These are phyloP conservation scores for Notolepis coatsorum DNA, from an alignment of 2,797 vertebrate species.

Conservation along the genomic window DNA sequence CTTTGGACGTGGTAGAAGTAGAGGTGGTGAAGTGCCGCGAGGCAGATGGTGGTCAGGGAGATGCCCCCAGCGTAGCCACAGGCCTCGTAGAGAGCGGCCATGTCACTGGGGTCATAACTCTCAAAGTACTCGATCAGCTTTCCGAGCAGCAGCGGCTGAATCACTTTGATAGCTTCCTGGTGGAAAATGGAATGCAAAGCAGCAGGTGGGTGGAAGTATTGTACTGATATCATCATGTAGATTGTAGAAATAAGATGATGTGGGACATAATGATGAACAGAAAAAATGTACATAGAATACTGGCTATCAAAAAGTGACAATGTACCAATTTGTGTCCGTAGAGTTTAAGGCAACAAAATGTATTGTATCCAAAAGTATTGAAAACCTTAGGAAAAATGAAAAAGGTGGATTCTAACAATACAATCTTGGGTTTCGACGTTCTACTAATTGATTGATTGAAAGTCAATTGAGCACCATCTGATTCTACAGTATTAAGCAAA, in stretches of 20 bases:
- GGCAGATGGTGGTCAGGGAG: slow-evolving; percentile 77
- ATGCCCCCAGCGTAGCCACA: slow-evolving; percentile 84
- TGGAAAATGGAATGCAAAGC: slow-evolving; percentile 15
- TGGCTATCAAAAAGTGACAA: not conserved
- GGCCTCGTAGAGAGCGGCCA: slow-evolving; percentile 65
- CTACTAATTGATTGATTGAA: too few relatives aligned
- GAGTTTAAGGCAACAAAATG: not conserved
- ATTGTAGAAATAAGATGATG: too few relatives aligned
- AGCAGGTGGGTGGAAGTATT: not conserved
- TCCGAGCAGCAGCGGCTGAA: slow-evolving; percentile 91
- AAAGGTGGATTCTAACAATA: too few relatives aligned
- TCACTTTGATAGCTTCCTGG: slow-evolving; percentile 88
- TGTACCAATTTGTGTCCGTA: not conserved
- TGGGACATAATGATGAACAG: too few relatives aligned
- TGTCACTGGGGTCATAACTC: slow-evolving; percentile 55
- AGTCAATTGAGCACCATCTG: too few relatives aligned
- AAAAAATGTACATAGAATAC: too few relatives aligned
- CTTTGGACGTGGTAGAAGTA: slow-evolving; percentile 94
- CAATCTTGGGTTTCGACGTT: too few relatives aligned
- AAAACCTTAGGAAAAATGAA: too few relatives aligned
- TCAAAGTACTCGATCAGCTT: slow-evolving; percentile 92
- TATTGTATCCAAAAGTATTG: not conserved
- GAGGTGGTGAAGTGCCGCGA: slow-evolving; percentile 88
- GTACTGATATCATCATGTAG: too few relatives aligned
- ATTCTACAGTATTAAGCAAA: too few relatives aligned